Percentiles rank a stretch among this genome's conserved stretches.
These are phyloP conservation scores for Megaceryle alcyon DNA, from an alignment of 2,797 vertebrate genomes.

Conservation along the genomic window DNA sequence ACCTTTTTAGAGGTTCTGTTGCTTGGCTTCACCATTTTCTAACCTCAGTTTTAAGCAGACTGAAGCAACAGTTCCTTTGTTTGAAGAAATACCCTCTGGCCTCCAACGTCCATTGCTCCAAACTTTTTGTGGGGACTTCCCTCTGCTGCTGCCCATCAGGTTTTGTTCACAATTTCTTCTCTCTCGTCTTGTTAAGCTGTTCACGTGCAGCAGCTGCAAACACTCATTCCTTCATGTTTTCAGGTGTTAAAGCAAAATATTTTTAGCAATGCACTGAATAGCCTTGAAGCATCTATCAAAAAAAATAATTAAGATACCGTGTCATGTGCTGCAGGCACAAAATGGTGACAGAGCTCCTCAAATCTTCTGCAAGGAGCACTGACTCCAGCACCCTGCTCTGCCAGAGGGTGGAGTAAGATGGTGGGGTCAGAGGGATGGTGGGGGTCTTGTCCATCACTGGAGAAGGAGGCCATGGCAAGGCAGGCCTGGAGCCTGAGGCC, in stretches of 20 bases:
- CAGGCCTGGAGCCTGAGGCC: not conserved
- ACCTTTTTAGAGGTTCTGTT: not conserved
- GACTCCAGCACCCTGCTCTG: not conserved
- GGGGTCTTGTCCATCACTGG: not conserved
- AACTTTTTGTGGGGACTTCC: conserved; percentile 20
- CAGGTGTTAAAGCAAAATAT: not conserved
- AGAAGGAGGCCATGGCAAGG: not conserved
- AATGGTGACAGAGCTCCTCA: not conserved
- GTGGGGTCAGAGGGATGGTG: not conserved
- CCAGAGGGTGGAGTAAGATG: no score
- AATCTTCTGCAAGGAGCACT: not conserved
- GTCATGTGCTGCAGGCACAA: fast-evolving
- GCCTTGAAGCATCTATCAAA: not conserved
- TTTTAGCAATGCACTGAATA: not conserved
- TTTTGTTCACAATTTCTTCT: conserved; percentile 25
- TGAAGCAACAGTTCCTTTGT: not conserved
- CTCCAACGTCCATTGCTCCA: not conserved
- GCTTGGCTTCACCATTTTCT: not conserved
- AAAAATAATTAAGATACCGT: not conserved
- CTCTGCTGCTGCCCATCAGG: conserved; percentile 16
- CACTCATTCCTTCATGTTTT: not conserved
- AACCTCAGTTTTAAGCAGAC: not conserved
- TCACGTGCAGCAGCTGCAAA: not conserved
- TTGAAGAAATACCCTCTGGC: not conserved
- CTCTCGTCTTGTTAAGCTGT: not conserved